phyloP scores from a whole-genome alignment of 2,888 invertebrate species.

The Spodoptera exigua region DNA sequence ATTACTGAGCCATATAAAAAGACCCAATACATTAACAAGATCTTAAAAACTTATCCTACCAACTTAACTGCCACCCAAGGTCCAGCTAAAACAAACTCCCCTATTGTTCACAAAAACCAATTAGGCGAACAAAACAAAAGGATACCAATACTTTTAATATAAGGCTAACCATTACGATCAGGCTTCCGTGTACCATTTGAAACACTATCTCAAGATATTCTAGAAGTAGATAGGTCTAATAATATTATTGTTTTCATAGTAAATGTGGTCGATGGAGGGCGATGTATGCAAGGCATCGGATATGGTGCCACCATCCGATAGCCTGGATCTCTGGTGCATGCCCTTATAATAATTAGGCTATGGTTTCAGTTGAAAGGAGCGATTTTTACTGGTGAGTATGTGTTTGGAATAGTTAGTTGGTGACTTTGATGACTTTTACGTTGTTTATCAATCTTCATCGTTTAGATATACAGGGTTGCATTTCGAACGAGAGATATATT shows the following conservation, averaged over 20 bases:
- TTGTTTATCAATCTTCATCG: too few relatives aligned
- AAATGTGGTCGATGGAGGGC: slow-evolving; percentile 66
- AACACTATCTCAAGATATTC: slow-evolving; percentile 54
- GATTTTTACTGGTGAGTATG: too few relatives aligned
- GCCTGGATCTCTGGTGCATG: slow-evolving; percentile 66
- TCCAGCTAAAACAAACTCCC: slow-evolving; percentile 4
- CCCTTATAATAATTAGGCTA: slow-evolving; percentile 62
- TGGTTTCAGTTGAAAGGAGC: background rate
- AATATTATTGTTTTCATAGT: slow-evolving; percentile 73
- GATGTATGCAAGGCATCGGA: slow-evolving; percentile 71
- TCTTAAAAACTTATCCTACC: too few relatives aligned
- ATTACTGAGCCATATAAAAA: too few relatives aligned
- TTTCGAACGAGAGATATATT: too few relatives aligned
- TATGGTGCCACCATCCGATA: slow-evolving; percentile 80
- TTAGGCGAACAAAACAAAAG: slow-evolving; percentile 20
- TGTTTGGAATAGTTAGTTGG: too few relatives aligned
- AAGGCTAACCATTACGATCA: slow-evolving; percentile 36
- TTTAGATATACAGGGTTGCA: too few relatives aligned
- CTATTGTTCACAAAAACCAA: slow-evolving; percentile 24
- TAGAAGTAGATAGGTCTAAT: slow-evolving; percentile 61
- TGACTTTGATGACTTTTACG: too few relatives aligned
- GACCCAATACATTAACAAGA: too few relatives aligned
- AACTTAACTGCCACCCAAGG: too few relatives aligned
- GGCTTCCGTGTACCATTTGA: slow-evolving; percentile 56
- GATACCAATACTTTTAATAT: slow-evolving; percentile 25